Percentiles rank a stretch among this genome's conserved stretches.
Conservation (phyloP, 2,797 vertebrate genomes). For the Garrulus glandarius region DNA sequence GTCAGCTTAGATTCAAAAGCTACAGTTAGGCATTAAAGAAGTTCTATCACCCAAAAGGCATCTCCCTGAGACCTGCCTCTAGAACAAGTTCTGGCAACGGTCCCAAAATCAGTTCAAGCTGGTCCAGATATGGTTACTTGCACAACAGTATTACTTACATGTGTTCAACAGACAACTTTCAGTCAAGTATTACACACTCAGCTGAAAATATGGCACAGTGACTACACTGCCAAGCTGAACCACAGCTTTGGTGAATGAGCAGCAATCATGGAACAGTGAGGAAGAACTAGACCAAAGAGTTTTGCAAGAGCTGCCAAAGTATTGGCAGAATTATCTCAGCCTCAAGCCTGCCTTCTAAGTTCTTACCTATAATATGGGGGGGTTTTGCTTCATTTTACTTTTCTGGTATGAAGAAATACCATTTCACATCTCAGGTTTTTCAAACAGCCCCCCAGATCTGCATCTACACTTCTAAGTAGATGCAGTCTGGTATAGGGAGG, state of each 20-base stretch:
- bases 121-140: neutral
- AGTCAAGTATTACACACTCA: neutral
- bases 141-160: neutral
- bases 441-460: neutral
- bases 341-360: neutral
- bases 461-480: neutral
- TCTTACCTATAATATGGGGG: neutral
- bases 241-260: neutral
- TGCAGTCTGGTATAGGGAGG: neutral
- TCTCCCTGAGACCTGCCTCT: neutral
- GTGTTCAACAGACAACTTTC: neutral
- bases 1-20: neutral
- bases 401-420: neutral
- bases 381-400: neutral
- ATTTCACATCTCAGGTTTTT: neutral
- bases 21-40: neutral
- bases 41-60: neutral
- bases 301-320: neutral
- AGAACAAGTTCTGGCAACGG: neutral
- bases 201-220: neutral
- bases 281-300: neutral
- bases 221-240: neutral
- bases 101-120: neutral
- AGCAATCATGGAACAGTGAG: neutral
- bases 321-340: neutral